phyloP scores from a whole-genome alignment of 2,797 vertebrate species.

The Carduelis carduelis region DNA sequence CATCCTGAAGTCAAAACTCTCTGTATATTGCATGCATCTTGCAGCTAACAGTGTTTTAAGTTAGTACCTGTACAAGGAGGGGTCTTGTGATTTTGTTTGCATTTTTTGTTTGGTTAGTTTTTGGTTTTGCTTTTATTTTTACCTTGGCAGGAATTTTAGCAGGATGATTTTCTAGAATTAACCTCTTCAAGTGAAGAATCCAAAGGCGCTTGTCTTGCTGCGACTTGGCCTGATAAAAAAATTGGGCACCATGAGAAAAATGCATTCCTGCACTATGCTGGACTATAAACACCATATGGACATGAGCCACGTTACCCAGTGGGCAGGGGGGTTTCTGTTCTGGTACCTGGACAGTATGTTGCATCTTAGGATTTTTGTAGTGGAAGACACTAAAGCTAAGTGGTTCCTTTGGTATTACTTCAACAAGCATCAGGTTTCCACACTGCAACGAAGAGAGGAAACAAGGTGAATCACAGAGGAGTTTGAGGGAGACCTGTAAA shows the following conservation, averaged over 20 bases:
- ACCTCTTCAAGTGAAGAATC: conserved; percentile 95
- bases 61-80: not conserved
- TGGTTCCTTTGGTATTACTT: conserved; percentile 95
- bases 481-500: not conserved
- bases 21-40: not conserved
- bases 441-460: conserved; percentile 77
- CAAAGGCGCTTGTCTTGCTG: conserved; percentile 97
- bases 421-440: conserved; percentile 98
- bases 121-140: not conserved
- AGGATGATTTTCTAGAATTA: conserved; percentile 98
- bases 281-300: not conserved
- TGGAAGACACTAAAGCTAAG: conserved; percentile 98
- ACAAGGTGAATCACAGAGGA: not conserved
- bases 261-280: accelerated
- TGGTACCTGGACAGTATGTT: conserved; percentile 96
- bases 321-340: not conserved
- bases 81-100: not conserved
- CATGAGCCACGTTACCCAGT: not conserved
- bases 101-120: not conserved
- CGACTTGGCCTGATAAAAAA: conserved; percentile 85
- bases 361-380: conserved; percentile 98
- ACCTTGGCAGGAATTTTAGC: conserved; percentile 99
- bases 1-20: not conserved
- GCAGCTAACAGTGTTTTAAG: not conserved
- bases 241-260: not conserved